Evolutionary conservation across 1,140 invertebrate species (phyloP), one percentile per base, ranked within the genome.

Genomic region (Zaprionus tsacasi): DNA sequence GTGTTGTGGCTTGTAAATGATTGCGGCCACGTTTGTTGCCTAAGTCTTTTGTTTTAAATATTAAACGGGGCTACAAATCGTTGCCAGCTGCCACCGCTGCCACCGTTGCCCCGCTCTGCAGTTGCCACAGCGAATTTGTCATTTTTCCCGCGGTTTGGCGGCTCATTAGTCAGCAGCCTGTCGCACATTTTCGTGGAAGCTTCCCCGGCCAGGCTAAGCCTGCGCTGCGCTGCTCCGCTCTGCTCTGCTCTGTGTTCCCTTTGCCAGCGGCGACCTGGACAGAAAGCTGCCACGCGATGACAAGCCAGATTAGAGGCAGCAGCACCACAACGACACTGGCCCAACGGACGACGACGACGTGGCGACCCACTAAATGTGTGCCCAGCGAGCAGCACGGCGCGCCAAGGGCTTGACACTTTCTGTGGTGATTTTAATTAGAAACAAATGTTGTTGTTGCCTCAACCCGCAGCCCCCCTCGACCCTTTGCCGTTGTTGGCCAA

Each of bases 31-130:
- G 73, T 83, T 81, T 64, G 81, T 78, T 81, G 81, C 75, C 74
- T 54, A 38, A 86, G 83, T 83, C 85, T 88, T 88, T 89, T 88
- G 83, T 88, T 89, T 88, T 88, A 88, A 88, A 88, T 88, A 88
- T 88, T 89, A 88, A 88, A 89, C 77, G 73, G 80, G 58, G 70
- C 82, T 87, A 87, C 82, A 87, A 87, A 87, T 87, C 82, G 83
- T 67, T 88, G 82, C 68, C 40, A 64, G 45, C 75, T 75, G 77
- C 36, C 25, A 25, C n/a, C n/a, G 43, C 54, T 55, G 43, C 50
- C 43, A 2, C 25, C 30, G 45, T 35, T 56, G 40, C 27, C 48
- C 3, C 81, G 72, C 50, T 79, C 67, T 43, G 48, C 60, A 50
- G 55, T 52, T 65, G 33, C 58, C 30, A 56, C 73, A 72, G 56